Percentiles rank a stretch among this genome's conserved stretches.
Conservation (phyloP, 2,888 invertebrate genomes). For the Allacma fusca region DNA sequence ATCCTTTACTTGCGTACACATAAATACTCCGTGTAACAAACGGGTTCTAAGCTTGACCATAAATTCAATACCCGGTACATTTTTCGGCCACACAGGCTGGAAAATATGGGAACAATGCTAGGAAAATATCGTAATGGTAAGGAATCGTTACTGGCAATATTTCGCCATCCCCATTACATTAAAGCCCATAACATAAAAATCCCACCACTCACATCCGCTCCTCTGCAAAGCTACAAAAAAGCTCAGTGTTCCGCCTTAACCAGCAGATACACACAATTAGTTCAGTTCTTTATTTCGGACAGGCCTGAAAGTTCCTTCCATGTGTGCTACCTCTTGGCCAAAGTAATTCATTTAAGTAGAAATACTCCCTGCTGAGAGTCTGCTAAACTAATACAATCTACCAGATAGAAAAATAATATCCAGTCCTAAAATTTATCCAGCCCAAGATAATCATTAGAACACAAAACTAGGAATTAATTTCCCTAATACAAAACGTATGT, state of each 20-base stretch:
- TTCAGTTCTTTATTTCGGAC: neutral
- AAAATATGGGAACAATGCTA: neutral
- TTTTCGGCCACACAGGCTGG: neutral
- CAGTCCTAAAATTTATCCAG: no score
- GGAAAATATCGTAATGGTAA: neutral
- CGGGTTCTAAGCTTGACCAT: constrained; percentile 5
- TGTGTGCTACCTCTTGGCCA: neutral
- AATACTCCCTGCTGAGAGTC: no score
- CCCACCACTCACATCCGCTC: neutral
- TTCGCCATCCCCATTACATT: constrained; percentile 6
- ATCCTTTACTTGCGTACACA: neutral
- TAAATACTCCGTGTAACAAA: neutral
- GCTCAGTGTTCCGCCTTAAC: neutral
- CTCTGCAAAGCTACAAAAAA: no score
- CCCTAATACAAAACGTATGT: no score
- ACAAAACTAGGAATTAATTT: no score
- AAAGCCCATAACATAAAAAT: neutral
- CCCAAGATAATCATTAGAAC: no score
- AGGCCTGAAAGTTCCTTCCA: neutral
- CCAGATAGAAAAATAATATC: no score
- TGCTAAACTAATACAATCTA: no score
- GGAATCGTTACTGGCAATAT: neutral
- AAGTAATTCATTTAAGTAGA: neutral
- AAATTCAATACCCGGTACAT: neutral
- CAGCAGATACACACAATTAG: neutral